A percentile compares a stretch with the other conserved stretches of the same genome.
Evolutionary conservation across 2,888 invertebrate species (phyloP).

Genomic region (Amphiduros pacificus): DNA sequence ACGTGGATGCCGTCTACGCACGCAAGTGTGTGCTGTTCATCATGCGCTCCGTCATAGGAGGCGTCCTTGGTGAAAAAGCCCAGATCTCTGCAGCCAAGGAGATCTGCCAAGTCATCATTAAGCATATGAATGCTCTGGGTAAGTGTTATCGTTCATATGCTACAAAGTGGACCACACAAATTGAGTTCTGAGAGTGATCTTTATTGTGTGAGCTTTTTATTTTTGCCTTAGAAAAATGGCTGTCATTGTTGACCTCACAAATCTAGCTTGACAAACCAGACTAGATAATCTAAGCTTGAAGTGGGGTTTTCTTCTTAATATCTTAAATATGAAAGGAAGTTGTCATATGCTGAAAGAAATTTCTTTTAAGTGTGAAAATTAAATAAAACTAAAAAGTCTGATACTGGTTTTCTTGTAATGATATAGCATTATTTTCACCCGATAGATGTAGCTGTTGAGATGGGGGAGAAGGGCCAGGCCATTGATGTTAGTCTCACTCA

Average conservation of each 20-base stretch:
- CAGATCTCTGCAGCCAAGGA: constrained; percentile 90
- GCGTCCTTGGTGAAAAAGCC: constrained; percentile 94
- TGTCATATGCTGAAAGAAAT: too few relatives aligned
- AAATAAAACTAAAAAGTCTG: too few relatives aligned
- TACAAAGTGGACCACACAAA: too few relatives aligned
- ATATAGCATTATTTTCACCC: too few relatives aligned
- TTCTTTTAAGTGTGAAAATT: too few relatives aligned
- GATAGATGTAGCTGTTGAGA: constrained; percentile 19
- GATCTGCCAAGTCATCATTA: constrained; percentile 85
- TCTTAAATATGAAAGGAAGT: too few relatives aligned
- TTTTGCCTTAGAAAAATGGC: neutral
- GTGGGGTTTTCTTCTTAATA: too few relatives aligned
- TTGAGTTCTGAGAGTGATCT: neutral
- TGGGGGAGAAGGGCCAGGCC: constrained; percentile 30
- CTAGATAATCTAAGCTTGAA: too few relatives aligned
- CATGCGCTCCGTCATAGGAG: constrained; percentile 85
- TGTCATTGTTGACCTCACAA: too few relatives aligned
- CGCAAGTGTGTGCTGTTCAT: constrained; percentile 97
- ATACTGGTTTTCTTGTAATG: too few relatives aligned
- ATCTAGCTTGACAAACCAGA: too few relatives aligned
- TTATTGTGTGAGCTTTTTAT: neutral
- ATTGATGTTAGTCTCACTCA: constrained; percentile 41
- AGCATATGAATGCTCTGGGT: constrained; percentile 78
- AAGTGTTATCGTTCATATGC: too few relatives aligned
- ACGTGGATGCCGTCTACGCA: constrained; percentile 96